phyloP scores from a whole-genome alignment of 2,113 vertebrate genomes.

The Catagonus wagneri region DNA sequence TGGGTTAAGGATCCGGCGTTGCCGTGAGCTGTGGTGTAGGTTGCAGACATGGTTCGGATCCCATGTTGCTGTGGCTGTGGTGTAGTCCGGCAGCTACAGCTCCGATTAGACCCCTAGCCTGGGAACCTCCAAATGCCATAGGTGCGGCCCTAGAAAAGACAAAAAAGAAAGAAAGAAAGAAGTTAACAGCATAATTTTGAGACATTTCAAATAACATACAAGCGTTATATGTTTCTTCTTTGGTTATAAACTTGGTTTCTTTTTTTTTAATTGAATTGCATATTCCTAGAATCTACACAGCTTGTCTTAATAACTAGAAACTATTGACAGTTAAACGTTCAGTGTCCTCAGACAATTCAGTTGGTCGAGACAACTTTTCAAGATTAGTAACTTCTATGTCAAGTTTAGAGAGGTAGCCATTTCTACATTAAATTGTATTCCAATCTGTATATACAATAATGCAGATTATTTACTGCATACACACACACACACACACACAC shows the following conservation, averaged over 20 bases:
- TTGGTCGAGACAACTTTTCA: conserved; percentile 9
- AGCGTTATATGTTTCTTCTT: conserved; percentile 11
- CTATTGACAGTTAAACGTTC: not conserved
- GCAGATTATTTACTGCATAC: too few relatives aligned
- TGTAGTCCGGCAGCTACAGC: too few relatives aligned
- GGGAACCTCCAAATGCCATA: too few relatives aligned
- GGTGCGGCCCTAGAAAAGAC: too few relatives aligned
- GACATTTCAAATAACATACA: conserved; percentile 40
- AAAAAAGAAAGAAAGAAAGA: too few relatives aligned
- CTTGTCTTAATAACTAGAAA: conserved; percentile 54
- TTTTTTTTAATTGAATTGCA: conserved; percentile 48
- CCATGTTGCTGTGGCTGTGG: too few relatives aligned
- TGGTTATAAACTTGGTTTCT: conserved; percentile 3
- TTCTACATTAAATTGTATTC: conserved; percentile 47
- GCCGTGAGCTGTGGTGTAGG: too few relatives aligned
- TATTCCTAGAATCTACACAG: not conserved
- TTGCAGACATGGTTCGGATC: too few relatives aligned
- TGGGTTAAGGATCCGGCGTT: too few relatives aligned
- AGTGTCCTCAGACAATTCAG: not conserved
- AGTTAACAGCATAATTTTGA: conserved; percentile 54
- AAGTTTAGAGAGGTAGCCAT: conserved; percentile 44
- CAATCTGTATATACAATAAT: not conserved
- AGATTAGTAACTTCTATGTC: not conserved
- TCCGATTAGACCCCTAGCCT: too few relatives aligned
- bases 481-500: too few relatives aligned